Evolutionary conservation across 2,888 invertebrate genomes (phyloP), one percentile per base, ranked within the genome.

Genomic region (Cerastoderma edule): DNA sequence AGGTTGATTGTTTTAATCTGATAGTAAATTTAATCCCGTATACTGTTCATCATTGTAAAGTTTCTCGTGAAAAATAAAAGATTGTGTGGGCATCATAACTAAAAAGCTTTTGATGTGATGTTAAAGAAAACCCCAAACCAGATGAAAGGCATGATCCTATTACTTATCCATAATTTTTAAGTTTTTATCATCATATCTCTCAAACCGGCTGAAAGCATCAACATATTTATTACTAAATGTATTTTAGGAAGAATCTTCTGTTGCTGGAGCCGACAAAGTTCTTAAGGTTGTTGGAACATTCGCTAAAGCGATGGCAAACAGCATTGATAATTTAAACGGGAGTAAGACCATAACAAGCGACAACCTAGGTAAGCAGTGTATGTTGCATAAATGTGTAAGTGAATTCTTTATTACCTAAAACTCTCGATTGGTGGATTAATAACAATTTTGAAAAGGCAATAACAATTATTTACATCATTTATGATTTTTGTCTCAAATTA

Each of bases 261-360:
- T 8, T 10, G 16, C 16, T 10, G 60, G 60, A 0, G 60, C 60
- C 4, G 60, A 39, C 35, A 60, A 39, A 39, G 60, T 60, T 24
- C 24, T 60, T 5, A 22, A 60, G 27, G 60, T 60, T 1, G 60
- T 60, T 22, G 60, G 60, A 39, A 32, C 35, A 10, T 60, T 60
- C 39, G 39, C 60, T 4, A 35, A 39, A 39, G 35, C 60, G 1
- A 60, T 60, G n/a, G 60, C 60, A 10, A 60, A 60, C 32, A 60
- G 60, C 30, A 3, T 60, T 3, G 19, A 60, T 60, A 3, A 22
- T 0, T 16, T 27, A 10, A 39, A 24, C 27, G 39, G 39, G 4
- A 39, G 19, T 10, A 60, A 39, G 27, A 60, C 60, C 3, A 22
- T 60, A 1, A 24, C 6, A 39, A 60, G 24, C 8, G 60, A 60